phyloP scores from a whole-genome alignment of 2,888 invertebrate species.

The Drosophila subsilvestris region DNA sequence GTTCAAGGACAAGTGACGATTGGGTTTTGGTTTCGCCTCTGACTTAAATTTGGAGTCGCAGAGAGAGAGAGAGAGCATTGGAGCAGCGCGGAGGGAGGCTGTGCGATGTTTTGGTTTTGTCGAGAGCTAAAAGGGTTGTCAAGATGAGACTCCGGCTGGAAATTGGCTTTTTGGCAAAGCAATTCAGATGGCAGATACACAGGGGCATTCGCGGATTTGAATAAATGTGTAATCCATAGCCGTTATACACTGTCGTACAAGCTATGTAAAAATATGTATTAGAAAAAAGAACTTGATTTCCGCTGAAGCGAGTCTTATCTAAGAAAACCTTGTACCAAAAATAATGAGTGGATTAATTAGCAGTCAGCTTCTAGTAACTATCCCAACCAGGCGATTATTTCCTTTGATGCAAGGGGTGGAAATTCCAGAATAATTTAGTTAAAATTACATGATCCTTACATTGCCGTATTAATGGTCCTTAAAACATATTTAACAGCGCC shows the following conservation, averaged over 20 bases:
- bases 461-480: no score
- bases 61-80: not conserved
- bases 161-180: slow-evolving; percentile 12
- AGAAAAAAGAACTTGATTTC: not conserved
- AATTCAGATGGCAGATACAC: slow-evolving; percentile 4
- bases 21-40: slow-evolving; percentile 26
- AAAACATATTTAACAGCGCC: no score
- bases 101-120: slow-evolving; percentile 10
- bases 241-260: not conserved
- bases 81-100: not conserved
- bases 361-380: no score
- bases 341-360: no score
- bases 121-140: slow-evolving; percentile 8
- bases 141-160: slow-evolving; percentile 3
- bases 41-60: slow-evolving; percentile 20
- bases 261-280: no score
- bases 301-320: not conserved
- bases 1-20: slow-evolving; percentile 75
- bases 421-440: no score
- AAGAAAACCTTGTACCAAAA: no score
- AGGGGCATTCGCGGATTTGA: not conserved
- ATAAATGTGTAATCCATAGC: not conserved
- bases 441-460: no score
- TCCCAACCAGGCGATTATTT: no score
- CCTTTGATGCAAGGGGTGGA: no score